Percentiles rank a stretch among this genome's conserved stretches.
phyloP scores from a whole-genome alignment of 1,140 invertebrate species.

The Apis laboriosa region DNA sequence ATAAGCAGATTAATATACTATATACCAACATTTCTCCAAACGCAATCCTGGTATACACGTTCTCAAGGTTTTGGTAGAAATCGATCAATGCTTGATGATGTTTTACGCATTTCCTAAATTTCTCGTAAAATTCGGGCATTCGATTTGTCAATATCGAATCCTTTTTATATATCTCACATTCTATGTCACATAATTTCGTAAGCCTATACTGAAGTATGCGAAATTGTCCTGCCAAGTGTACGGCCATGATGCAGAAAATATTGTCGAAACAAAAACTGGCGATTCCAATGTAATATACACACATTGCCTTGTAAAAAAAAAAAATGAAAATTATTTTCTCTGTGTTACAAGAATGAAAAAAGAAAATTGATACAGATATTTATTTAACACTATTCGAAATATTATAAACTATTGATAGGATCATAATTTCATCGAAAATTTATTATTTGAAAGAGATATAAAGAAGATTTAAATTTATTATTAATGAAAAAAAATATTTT shows the following conservation, averaged over 20 bases:
- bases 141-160: not conserved
- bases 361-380: not conserved
- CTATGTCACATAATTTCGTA: not conserved
- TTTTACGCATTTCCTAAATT: conserved; percentile 34
- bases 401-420: too few species aligned
- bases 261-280: conserved; percentile 65
- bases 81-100: conserved; percentile 48
- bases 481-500: too few species aligned
- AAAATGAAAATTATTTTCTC: not conserved
- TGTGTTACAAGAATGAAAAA: not conserved
- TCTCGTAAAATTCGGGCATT: not conserved
- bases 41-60: conserved; percentile 47
- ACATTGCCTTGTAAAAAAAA: conserved; percentile 36
- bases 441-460: too few species aligned
- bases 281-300: conserved; percentile 36
- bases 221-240: conserved; percentile 60
- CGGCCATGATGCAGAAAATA: conserved; percentile 58
- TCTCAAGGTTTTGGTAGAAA: conserved; percentile 46
- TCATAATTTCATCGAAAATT: too few species aligned
- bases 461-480: too few species aligned
- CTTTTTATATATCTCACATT: not conserved
- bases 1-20: conserved; percentile 62
- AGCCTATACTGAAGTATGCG: conserved; percentile 54
- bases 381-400: too few species aligned
- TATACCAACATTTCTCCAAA: conserved; percentile 58